A percentile compares a stretch with the other conserved stretches of the same genome.
These are phyloP conservation scores for Remorina albescens DNA, from an alignment of 2,797 vertebrate species.

Conservation along the genomic window DNA sequence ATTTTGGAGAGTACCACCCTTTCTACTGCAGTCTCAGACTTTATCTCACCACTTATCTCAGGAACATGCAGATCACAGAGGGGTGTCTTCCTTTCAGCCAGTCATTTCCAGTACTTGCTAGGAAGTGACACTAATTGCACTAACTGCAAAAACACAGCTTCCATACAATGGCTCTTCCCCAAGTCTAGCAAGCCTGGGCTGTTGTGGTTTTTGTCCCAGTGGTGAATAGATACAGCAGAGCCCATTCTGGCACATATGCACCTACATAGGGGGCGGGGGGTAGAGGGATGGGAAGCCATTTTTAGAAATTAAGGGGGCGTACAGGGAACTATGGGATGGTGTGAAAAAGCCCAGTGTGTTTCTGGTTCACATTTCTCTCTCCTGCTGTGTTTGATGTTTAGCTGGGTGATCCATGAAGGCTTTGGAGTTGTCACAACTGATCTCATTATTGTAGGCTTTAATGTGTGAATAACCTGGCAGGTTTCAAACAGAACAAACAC, in stretches of 20 bases:
- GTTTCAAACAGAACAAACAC: constrained; percentile 23
- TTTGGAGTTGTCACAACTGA: constrained; percentile 51
- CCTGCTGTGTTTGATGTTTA: constrained; percentile 38
- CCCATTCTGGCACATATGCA: constrained; percentile 59
- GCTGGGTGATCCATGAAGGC: constrained; percentile 27
- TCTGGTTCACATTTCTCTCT: constrained; percentile 49
- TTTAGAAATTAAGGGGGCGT: constrained; percentile 82
- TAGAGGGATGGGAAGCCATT: constrained; percentile 65
- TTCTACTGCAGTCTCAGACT: constrained; percentile 26
- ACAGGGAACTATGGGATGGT: constrained; percentile 71
- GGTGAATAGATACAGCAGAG: constrained; percentile 57
- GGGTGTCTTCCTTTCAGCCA: constrained; percentile 49
- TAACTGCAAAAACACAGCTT: constrained; percentile 42
- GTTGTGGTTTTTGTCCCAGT: constrained; percentile 53
- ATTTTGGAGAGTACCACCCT: constrained; percentile 22
- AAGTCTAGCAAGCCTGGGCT: constrained; percentile 48
- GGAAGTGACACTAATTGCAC: constrained; percentile 39
- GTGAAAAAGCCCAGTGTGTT: constrained; percentile 64
- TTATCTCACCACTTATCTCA: constrained; percentile 25
- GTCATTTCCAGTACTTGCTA: constrained; percentile 35
- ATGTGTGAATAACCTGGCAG: constrained; percentile 43
- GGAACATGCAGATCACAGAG: constrained; percentile 33
- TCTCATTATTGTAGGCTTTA: constrained; percentile 38
- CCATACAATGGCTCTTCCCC: constrained; percentile 31
- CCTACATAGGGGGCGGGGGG: constrained; percentile 47